Conservation (phyloP, 2,888 invertebrate genomes). For the Catonia carolina region DNA sequence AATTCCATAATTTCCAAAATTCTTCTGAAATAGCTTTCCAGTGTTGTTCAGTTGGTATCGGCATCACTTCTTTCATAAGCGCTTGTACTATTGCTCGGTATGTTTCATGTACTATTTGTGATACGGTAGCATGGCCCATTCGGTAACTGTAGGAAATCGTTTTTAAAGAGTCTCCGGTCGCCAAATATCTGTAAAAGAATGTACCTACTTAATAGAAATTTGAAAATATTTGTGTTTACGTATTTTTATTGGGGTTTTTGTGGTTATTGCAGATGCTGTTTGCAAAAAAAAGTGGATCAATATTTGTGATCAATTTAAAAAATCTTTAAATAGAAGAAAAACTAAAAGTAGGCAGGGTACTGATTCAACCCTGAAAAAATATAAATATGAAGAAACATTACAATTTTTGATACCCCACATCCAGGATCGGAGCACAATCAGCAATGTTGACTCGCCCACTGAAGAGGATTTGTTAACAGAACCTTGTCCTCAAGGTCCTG, state of each 20-base stretch:
- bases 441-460: background rate
- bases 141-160: slow-evolving; percentile 28
- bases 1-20: slow-evolving; percentile 29
- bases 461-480: background rate
- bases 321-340: too few species aligned
- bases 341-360: too few species aligned
- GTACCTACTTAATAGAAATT: background rate
- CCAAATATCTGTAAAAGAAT: slow-evolving; percentile 31
- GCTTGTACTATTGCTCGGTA: slow-evolving; percentile 23
- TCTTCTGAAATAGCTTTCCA: slow-evolving; percentile 29
- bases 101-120: slow-evolving; percentile 26
- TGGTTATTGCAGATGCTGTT: background rate
- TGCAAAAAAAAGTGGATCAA: too few species aligned
- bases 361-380: too few species aligned
- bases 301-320: too few species aligned
- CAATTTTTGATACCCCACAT: background rate
- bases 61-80: slow-evolving; percentile 29
- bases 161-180: slow-evolving; percentile 29
- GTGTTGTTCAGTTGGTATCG: slow-evolving; percentile 27
- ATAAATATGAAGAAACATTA: slow-evolving; percentile 3
- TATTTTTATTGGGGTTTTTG: too few species aligned
- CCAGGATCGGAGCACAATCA: background rate
- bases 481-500: background rate
- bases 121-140: slow-evolving; percentile 24
- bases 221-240: too few species aligned